Evolutionary conservation across 2,797 vertebrate genomes (phyloP).

Genomic region (Artibeus lituratus): DNA sequence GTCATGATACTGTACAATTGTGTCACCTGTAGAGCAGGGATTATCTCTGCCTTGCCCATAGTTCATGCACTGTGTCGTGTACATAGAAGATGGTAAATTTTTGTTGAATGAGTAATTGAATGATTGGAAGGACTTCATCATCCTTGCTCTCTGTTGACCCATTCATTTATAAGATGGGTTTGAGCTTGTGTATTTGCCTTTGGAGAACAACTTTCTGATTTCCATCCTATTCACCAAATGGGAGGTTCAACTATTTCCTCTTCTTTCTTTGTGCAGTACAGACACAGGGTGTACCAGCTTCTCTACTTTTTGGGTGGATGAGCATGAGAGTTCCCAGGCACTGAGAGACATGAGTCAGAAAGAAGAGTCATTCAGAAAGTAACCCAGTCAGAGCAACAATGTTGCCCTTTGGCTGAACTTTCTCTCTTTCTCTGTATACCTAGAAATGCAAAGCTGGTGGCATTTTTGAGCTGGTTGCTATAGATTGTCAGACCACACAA

Average conservation of each 20-base stretch:
- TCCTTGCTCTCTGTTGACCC: neutral
- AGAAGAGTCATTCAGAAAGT: constrained; percentile 83
- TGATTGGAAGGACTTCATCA: neutral
- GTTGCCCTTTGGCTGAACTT: constrained; percentile 80
- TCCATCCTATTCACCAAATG: neutral
- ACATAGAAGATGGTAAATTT: neutral
- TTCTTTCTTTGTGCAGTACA: constrained; percentile 19
- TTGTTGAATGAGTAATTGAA: neutral
- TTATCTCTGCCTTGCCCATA: constrained; percentile 6
- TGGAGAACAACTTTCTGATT: neutral
- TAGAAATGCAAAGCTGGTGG: constrained; percentile 72
- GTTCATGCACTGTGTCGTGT: neutral
- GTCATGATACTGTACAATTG: neutral
- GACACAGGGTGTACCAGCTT: neutral
- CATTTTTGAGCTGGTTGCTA: constrained; percentile 73
- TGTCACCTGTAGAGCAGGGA: neutral
- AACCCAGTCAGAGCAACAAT: constrained; percentile 81
- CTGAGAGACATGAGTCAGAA: constrained; percentile 81
- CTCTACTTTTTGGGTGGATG: constrained; percentile 29
- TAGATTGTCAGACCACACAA: constrained; percentile 13
- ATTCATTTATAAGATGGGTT: neutral
- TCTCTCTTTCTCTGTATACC: constrained; percentile 63
- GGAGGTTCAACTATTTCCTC: constrained; percentile 51
- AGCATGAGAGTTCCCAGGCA: constrained; percentile 75
- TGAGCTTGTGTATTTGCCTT: neutral